Percentiles rank a stretch among this genome's conserved stretches.
phyloP scores from a whole-genome alignment of 2,113 vertebrate species.

The Aspidoscelis tigris region DNA sequence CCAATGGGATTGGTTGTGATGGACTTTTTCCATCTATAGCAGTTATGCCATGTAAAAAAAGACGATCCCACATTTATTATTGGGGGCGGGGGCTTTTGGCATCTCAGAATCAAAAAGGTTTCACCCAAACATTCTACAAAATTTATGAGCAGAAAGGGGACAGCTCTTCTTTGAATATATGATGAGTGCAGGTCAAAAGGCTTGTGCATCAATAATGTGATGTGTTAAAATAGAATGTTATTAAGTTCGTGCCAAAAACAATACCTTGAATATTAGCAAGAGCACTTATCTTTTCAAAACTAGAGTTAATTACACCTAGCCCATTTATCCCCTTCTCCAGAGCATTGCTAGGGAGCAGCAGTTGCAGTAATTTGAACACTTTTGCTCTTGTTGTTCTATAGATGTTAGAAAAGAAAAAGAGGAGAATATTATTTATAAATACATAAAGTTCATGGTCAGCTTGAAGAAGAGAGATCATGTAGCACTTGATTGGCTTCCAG shows the following conservation, averaged over 20 bases:
- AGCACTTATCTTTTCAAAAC: not conserved
- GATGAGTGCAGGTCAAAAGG: not conserved
- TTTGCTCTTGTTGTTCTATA: not conserved
- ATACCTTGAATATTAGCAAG: not conserved
- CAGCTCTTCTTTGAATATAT: too few species aligned
- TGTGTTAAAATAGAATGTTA: not conserved
- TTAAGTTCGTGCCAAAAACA: not conserved
- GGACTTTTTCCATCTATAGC: not conserved
- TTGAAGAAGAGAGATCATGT: too few species aligned
- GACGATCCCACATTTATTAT: not conserved
- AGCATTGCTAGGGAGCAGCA: not conserved
- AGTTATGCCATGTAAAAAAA: not conserved
- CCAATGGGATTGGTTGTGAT: not conserved
- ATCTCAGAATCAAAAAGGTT: conserved; percentile 25
- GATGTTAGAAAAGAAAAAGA: not conserved
- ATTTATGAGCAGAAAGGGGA: conserved; percentile 3
- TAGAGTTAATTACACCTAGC: not conserved
- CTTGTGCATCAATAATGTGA: conserved; percentile 3
- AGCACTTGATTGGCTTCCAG: too few species aligned
- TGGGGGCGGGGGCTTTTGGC: not conserved
- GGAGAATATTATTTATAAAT: too few species aligned
- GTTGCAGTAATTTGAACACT: not conserved
- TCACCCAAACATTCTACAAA: not conserved
- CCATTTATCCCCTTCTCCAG: not conserved
- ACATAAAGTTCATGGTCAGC: too few species aligned